A percentile compares a stretch with the other conserved stretches of the same genome.
These are phyloP conservation scores for Procavia capensis DNA, from an alignment of 2,113 vertebrate species.

Conservation along the genomic window DNA sequence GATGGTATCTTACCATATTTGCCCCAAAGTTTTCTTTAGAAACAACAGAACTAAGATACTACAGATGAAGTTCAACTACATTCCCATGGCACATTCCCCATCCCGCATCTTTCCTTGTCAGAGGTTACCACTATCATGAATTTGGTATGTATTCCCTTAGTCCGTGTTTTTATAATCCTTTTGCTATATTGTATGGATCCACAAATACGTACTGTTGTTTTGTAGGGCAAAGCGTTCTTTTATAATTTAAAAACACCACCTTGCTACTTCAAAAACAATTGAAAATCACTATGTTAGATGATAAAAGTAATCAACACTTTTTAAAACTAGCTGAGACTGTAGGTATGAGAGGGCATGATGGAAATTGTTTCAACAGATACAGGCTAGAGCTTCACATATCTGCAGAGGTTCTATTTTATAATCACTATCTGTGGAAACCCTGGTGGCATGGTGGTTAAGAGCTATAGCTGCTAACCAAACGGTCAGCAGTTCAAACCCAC, in stretches of 20 bases:
- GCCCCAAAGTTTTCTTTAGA: background rate
- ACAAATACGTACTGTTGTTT: background rate
- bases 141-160: background rate
- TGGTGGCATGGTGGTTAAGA: no score
- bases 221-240: background rate
- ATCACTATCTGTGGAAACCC: background rate
- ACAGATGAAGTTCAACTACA: background rate
- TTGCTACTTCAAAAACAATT: background rate
- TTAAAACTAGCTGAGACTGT: background rate
- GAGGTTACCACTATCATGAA: background rate
- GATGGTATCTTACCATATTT: background rate
- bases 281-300: conserved; percentile 12
- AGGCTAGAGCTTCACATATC: background rate
- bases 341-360: background rate
- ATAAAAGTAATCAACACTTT: background rate
- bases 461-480: no score
- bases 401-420: conserved; percentile 10
- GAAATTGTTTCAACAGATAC: background rate
- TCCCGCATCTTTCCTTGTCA: background rate
- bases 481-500: no score
- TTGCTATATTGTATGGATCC: background rate
- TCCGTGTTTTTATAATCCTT: background rate
- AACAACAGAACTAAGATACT: background rate
- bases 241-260: conserved; percentile 24
- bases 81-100: background rate